Conservation (phyloP, 2,888 invertebrate species). For the Ectropis crepuscularia region DNA sequence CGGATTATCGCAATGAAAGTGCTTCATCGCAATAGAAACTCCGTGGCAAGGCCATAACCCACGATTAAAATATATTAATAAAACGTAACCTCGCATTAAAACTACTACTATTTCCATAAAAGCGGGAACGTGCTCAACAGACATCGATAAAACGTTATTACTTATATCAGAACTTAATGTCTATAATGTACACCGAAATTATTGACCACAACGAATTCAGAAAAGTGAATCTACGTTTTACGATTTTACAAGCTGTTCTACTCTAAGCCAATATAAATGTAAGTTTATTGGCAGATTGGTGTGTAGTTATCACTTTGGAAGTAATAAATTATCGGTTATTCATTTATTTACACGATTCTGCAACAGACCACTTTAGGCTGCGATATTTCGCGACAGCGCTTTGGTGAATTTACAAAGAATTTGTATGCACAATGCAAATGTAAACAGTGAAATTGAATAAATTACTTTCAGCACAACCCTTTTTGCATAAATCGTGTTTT, state of each 20-base stretch:
- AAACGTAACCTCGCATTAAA: constrained; percentile 33
- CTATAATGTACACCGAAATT: constrained; percentile 43
- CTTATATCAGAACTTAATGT: constrained; percentile 35
- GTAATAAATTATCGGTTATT: constrained; percentile 46
- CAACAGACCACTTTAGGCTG: constrained; percentile 41
- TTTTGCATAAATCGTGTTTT: constrained; percentile 14
- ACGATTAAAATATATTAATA: constrained; percentile 40
- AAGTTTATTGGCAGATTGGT: constrained; percentile 54
- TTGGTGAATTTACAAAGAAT: constrained; percentile 12
- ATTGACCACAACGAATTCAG: constrained; percentile 49
- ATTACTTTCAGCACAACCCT: constrained; percentile 21
- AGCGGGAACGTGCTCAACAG: constrained; percentile 32
- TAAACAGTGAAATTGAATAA: constrained; percentile 17
- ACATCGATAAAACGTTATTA: constrained; percentile 36
- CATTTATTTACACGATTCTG: constrained; percentile 44
- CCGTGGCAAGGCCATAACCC: constrained; percentile 27
- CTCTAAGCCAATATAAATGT: constrained; percentile 50
- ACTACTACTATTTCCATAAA: constrained; percentile 33
- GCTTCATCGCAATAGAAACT: constrained; percentile 25
- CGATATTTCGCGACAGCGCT: constrained; percentile 14
- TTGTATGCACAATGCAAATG: constrained; percentile 19
- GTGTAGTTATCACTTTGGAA: constrained; percentile 50
- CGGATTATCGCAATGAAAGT: constrained; percentile 27
- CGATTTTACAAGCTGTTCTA: constrained; percentile 48
- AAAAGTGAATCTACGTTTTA: constrained; percentile 50